Evolutionary conservation across 2,113 vertebrate species (phyloP).

Genomic region (Neodontobutis hainanensis): DNA sequence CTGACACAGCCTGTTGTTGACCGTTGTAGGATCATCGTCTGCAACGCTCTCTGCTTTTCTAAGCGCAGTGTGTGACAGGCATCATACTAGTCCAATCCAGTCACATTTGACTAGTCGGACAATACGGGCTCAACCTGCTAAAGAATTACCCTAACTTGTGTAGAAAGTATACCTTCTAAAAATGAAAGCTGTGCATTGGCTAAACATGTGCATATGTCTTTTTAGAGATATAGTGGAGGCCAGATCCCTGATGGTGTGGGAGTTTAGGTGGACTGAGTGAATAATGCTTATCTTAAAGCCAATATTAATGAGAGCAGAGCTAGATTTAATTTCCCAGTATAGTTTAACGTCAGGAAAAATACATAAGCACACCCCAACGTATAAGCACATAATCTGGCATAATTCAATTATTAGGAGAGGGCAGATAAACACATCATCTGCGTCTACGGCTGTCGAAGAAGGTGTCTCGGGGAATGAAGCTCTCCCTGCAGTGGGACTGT

Average conservation of each 20-base stretch:
- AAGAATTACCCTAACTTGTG: no score
- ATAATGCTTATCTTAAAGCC: background rate
- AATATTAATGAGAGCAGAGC: constrained; percentile 8
- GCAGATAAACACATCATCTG: constrained; percentile 43
- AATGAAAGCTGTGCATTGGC: no score
- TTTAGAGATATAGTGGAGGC: background rate
- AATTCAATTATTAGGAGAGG: constrained; percentile 35
- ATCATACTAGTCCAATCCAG: no score
- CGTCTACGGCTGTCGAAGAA: constrained; percentile 23
- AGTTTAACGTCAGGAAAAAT: constrained; percentile 14
- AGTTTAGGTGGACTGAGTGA: background rate
- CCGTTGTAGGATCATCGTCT: no score
- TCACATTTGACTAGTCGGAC: no score
- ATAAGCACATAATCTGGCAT: constrained; percentile 21
- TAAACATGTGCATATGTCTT: background rate
- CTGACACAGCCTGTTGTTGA: no score
- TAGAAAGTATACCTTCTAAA: no score
- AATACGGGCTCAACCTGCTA: no score
- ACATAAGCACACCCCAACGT: background rate
- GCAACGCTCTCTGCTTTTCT: no score
- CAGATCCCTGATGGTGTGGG: background rate
- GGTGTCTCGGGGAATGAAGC: constrained; percentile 16
- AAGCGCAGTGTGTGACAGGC: no score
- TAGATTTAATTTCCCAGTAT: constrained; percentile 7
- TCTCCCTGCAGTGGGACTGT: constrained; percentile 53